These are phyloP conservation scores for Diadromus collaris DNA, from an alignment of 2,888 invertebrate species.

Conservation along the genomic window DNA sequence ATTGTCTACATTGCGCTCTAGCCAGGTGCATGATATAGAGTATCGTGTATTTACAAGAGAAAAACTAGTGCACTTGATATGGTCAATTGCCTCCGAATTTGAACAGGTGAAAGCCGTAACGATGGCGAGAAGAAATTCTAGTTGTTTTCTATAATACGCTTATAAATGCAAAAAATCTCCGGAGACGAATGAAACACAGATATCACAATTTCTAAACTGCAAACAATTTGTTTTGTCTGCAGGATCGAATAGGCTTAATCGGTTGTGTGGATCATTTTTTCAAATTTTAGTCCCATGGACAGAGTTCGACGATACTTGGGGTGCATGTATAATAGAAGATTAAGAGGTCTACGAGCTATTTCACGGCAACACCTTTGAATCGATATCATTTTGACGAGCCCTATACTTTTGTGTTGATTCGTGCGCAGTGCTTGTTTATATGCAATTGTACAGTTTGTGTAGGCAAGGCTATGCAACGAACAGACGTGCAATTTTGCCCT, in stretches of 20 bases:
- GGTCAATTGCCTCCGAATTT: slow-evolving; percentile 39
- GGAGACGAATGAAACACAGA: slow-evolving; percentile 30
- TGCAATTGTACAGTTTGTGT: slow-evolving; percentile 58
- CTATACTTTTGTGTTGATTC: slow-evolving; percentile 50
- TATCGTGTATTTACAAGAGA: slow-evolving; percentile 63
- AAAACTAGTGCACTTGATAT: slow-evolving; percentile 56
- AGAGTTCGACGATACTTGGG: slow-evolving; percentile 52
- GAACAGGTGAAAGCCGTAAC: slow-evolving; percentile 26
- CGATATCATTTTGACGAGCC: slow-evolving; percentile 55
- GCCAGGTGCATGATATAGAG: slow-evolving; percentile 55
- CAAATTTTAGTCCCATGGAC: slow-evolving; percentile 59
- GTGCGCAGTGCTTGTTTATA: slow-evolving; percentile 56
- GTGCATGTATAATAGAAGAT: slow-evolving; percentile 56
- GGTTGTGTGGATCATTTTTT: slow-evolving; percentile 10
- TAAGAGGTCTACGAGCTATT: slow-evolving; percentile 47
- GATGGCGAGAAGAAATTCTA: slow-evolving; percentile 28
- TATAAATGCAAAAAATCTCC: slow-evolving; percentile 9
- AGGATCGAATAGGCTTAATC: slow-evolving; percentile 28
- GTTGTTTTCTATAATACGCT: slow-evolving; percentile 11
- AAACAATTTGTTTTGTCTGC: slow-evolving; percentile 13
- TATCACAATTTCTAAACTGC: slow-evolving; percentile 30
- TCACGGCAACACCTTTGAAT: slow-evolving; percentile 51
- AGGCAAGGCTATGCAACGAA: slow-evolving; percentile 46
- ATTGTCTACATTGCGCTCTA: slow-evolving; percentile 62
- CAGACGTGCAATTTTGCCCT: slow-evolving; percentile 14